Base-by-base conservation (phyloP, 2,888 invertebrate genomes). In the Hirtodrosophila duncani region DNA sequence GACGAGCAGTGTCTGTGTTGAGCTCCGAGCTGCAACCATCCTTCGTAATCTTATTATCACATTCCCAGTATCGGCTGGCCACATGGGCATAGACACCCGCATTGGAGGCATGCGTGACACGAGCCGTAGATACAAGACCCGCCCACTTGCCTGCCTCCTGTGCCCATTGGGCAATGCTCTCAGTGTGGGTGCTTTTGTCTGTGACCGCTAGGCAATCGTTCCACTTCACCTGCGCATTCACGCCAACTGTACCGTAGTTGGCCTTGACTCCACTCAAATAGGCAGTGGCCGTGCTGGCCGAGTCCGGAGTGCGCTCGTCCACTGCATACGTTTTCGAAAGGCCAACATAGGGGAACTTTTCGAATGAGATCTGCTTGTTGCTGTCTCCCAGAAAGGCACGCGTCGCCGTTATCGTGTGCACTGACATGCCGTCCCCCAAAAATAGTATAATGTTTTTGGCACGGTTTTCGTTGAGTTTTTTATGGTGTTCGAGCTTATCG, bases 231-330 rank as follows among this genome's bases (percentile, higher is more conserved):
- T 89, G 88, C 0, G 90, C 92, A 31, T 90, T 91, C 0, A 95
- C 90, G 0, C 95, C 95, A 21, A 95, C 88, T 0, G 94, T 93
- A 1, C 91, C 92, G 62, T 79, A 89, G 83, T 94, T 94, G n/a
- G 90, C 91, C 87, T 95, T 95, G 0, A 94, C 92, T 0, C 95
- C 95, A 2, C 89, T 88, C 8, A 94, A 85, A 78, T 93, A 94
- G 0, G 95, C 94, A 0, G 95, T 95, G 0, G 93, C 92, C 0
- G 94, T 92, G 75, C 92, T 92, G 0, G 95, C 95, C 0, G 95
- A 95, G 79, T 96, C 96, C 0, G 95, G 91, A 0, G 94, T 94
- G 84, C 94, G 92, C 27, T 88, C 88, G 68, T 94, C 90, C 0
- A 93, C 90, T 69, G 93, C 93, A 83, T 93, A 94, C 0, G 94